Evolutionary conservation across 1,140 invertebrate genomes (phyloP).

Genomic region (Orchestia grillus): DNA sequence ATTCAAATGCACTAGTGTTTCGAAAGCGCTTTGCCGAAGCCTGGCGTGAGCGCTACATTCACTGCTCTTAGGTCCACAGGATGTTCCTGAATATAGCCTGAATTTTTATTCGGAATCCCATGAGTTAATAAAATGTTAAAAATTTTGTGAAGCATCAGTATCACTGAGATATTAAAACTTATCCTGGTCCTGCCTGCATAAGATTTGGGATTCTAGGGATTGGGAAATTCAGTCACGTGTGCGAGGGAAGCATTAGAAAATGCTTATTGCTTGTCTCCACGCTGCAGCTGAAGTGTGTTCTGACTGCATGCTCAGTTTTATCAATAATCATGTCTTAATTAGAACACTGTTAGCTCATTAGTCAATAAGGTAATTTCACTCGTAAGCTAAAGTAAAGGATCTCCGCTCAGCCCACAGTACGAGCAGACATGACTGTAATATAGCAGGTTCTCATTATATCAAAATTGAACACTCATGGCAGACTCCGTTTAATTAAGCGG

Average conservation of each 20-base stretch:
- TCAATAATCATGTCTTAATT: too few species aligned
- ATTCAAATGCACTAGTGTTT: not conserved
- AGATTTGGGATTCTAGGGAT: not conserved
- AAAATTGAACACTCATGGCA: too few species aligned
- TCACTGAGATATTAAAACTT: not conserved
- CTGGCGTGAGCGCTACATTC: not conserved
- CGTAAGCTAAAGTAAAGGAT: too few species aligned
- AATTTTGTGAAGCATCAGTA: not conserved
- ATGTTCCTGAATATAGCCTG: not conserved
- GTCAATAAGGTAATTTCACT: too few species aligned
- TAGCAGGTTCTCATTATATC: too few species aligned
- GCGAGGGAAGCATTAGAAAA: not conserved
- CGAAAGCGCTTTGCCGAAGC: not conserved
- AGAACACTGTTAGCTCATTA: too few species aligned
- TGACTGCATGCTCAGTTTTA: too few species aligned
- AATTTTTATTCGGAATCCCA: not conserved
- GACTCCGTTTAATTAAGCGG: too few species aligned
- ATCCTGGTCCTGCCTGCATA: not conserved
- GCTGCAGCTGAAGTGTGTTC: too few species aligned
- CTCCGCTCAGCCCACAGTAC: too few species aligned
- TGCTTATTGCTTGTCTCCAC: not conserved
- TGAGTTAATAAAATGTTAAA: not conserved
- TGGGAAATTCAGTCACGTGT: not conserved
- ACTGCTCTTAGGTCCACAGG: not conserved
- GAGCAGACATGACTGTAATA: too few species aligned